Evolutionary conservation across 2,113 vertebrate species (phyloP), one percentile per base, ranked within the genome.

Genomic region (Athene cunicularia): DNA sequence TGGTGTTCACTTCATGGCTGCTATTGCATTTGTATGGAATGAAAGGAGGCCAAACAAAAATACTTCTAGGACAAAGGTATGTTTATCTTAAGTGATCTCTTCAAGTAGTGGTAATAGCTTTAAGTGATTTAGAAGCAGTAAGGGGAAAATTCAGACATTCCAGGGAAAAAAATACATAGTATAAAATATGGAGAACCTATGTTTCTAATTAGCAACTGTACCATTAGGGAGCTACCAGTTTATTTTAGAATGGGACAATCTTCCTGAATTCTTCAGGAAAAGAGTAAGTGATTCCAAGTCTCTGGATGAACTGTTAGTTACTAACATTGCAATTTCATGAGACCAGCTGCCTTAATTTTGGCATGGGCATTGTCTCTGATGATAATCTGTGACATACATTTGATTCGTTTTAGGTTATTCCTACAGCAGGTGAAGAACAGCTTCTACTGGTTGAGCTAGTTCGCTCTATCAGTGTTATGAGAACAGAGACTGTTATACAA

Each of bases 11-110:
- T 99, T 99, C 96, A 99, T 99, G 99, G 99, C 99, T 94, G 99
- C 99, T 28, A 99, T 99, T 90, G 99, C 99, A 1, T 99, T 99
- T 88, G 99, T 99, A 30, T 99, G 99, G 99, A 99, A 99, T 96
- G 99, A 99, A 97, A 99, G 99, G 95, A 99, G 98, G 90, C 99
- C 98, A 77, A 98, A 98, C 80, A 99, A 99, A 97, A 97, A 97
- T 50, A 88, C 98, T 67, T 97, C 98, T n/a, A 98, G 99, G 94
- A 99, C 99, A 96, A 99, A 99, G 98, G 99, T 99, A 90, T 45
- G 89, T 77, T 49, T 91, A 7, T 86, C 37, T 50, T 22, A 16
- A 30, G 3, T 21, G 50, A 4, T 72, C 6, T 20, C 15, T 76
- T 86, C 27, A 59, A 58, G 45, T 23, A 37, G 13, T 26, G 41